A percentile compares a stretch with the other conserved stretches of the same genome.
phyloP scores from a whole-genome alignment of 2,888 invertebrate species.

The Brenthis daphne region DNA sequence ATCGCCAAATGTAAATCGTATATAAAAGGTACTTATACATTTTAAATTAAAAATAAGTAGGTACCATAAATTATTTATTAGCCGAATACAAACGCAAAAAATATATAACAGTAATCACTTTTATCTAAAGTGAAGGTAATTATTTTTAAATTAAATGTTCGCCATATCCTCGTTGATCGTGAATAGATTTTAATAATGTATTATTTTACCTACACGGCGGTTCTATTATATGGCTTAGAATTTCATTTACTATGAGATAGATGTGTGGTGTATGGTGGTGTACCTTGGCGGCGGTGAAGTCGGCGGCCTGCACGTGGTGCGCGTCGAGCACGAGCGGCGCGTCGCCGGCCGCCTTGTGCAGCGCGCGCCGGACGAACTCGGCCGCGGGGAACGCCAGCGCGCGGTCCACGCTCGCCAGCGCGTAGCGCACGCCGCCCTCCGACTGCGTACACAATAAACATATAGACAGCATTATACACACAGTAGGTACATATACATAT shows the following conservation, averaged over 20 bases:
- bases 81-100: too few species aligned
- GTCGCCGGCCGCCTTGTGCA: conserved; percentile 86
- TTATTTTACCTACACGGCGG: too few species aligned
- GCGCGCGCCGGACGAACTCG: conserved; percentile 87
- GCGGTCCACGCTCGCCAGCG: conserved; percentile 86
- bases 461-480: too few species aligned
- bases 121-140: too few species aligned
- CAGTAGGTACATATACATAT: too few species aligned
- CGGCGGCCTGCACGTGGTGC: conserved; percentile 89
- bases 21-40: too few species aligned
- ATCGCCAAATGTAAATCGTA: too few species aligned
- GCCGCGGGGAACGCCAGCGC: conserved; percentile 91
- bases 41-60: too few species aligned
- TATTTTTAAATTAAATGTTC: not conserved
- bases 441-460: conserved; percentile 50
- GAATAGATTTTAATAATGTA: not conserved
- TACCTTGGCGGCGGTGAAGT: conserved; percentile 90
- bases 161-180: not conserved
- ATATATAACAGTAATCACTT: too few species aligned
- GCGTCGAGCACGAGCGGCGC: conserved; percentile 90
- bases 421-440: conserved; percentile 69
- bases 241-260: too few species aligned
- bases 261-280: not conserved
- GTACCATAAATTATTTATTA: too few species aligned
- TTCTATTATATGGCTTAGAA: too few species aligned